Conservation (phyloP, 2,888 invertebrate species). For the Urechis unicinctus region DNA sequence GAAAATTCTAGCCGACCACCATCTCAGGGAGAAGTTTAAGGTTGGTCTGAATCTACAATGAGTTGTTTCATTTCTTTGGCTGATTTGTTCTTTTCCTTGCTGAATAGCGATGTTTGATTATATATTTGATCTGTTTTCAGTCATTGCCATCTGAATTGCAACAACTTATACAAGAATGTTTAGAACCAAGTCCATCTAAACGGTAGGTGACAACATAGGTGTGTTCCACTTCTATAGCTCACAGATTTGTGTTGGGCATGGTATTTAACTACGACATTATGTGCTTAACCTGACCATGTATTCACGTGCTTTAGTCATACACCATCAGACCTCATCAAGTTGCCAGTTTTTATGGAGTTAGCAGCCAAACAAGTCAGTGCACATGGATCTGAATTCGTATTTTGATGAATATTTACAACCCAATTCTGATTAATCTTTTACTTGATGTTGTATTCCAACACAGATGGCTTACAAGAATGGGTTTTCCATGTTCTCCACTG, state of each 20-base stretch:
- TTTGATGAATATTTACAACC: too few relatives aligned
- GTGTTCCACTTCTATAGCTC: neutral
- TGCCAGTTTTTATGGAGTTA: slow-evolving; percentile 27
- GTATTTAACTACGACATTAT: too few relatives aligned
- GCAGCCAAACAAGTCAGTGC: slow-evolving; percentile 22
- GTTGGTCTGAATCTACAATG: too few relatives aligned
- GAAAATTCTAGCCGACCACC: too few relatives aligned
- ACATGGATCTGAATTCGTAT: too few relatives aligned
- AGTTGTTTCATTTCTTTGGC: too few relatives aligned
- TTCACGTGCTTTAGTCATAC: slow-evolving; percentile 24
- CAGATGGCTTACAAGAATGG: slow-evolving; percentile 32
- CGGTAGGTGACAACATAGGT: neutral
- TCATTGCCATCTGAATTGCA: neutral
- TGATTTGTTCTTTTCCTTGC: too few relatives aligned
- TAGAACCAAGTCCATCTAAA: slow-evolving; percentile 2
- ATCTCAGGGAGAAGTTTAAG: too few relatives aligned
- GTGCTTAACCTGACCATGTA: too few relatives aligned
- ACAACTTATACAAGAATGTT: slow-evolving; percentile 2
- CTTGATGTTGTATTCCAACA: neutral
- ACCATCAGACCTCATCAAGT: slow-evolving; percentile 28
- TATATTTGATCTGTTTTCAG: slow-evolving; percentile 2
- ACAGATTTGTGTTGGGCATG: too few relatives aligned
- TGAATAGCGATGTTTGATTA: too few relatives aligned
- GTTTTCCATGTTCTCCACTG: slow-evolving; percentile 30
- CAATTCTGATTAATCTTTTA: neutral